Evolutionary conservation across 1,140 invertebrate species (phyloP), one percentile per base, ranked within the genome.

Genomic region (Nephila pilipes): DNA sequence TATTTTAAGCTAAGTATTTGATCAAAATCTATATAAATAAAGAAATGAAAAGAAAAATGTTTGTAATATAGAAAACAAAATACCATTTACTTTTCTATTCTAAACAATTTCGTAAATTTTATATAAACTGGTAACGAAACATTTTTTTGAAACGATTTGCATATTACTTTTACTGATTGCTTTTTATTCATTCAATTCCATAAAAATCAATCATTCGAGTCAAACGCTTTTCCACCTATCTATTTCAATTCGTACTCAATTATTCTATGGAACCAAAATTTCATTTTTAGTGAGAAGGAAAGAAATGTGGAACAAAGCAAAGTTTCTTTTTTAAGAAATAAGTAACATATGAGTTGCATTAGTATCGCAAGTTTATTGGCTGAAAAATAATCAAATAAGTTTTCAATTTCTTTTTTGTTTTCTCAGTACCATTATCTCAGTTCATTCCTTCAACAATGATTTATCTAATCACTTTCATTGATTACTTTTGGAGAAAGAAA

Each of bases 331-430:
- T 10, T 46, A 4, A 10, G 46, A 69, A 69, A 29, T 25, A 69
- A 16, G 18, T 69, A 69, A 25, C 20, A 29, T 69, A 8, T 20
- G 63, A 69, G 29, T 18, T 69, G 63, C 12, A 25, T 69, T 25
- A 29, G 10, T 69, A 22, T 69, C 63, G 18, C 10, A 29, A 25
- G 46, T 54, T 81, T 81, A 81, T 81, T 81, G 36, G 38, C 79
- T 81, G 29, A 58, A 60, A 85, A 58, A 85, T 85, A 85, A 85
- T 85, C 83, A 57, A 55, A 85, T 85, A 85, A 85, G 46, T 32
- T 32, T 58, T 46, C 83, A 85, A 85, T 85, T 85, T 55, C 55
- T 20, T 46, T 57, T 38, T 85, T 54, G 22, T 22, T 54, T n/a
- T 60, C n/a, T n/a, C n/a, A 18, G 18, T 85, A 20, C 81, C 20